Evolutionary conservation across 2,113 vertebrate species (phyloP), one percentile per base, ranked within the genome.

Genomic region (Gambusia affinis): DNA sequence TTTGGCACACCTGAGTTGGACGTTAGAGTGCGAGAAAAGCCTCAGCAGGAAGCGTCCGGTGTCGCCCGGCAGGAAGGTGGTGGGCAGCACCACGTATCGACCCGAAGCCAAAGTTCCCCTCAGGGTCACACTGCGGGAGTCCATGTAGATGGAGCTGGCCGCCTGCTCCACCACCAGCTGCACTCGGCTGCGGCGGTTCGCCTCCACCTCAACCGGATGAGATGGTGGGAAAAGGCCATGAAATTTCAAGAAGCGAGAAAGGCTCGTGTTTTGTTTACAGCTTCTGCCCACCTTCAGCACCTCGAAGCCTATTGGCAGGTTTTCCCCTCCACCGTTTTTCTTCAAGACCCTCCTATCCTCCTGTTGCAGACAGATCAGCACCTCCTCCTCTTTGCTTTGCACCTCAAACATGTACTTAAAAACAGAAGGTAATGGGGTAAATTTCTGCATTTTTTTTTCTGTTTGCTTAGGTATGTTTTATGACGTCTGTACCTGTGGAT

Each of bases 231-330:
- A 1, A 11, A 2, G 4, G 3, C 35, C 8, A 5, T 35, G 0
- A 6, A 0, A 5, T 70, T 30, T 33, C 4, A 24, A 17, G 17
- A 37, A n/a, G 1, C 63, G 11, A n/a, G 54, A 63, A 76, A 4
- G 0, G 30, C 17, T 69, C 24, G 14, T 2, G 12, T 44, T 37
- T 54, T 0, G 14, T 12, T 6, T 4, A 12, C 3, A 14, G 12
- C 37, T 6, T 35, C 39, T 30, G 15, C 92, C 90, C 76, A 95
- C 95, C 94, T 89, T 94, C 51, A 95, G 86, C 29, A 96, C 93
- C 76, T 95, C 94, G 64, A 96, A 96, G 28, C 95, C 95, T 1
- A 96, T 95, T 1, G 95, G 93, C 63, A 96, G 88, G 72, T 96
- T 95, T 30, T 95, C 93, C 31, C 95, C 95, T 47, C 79, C 85